Evolutionary conservation across 2,888 invertebrate genomes (phyloP), one percentile per base, ranked within the genome.

Genomic region (Archips crataeganus): DNA sequence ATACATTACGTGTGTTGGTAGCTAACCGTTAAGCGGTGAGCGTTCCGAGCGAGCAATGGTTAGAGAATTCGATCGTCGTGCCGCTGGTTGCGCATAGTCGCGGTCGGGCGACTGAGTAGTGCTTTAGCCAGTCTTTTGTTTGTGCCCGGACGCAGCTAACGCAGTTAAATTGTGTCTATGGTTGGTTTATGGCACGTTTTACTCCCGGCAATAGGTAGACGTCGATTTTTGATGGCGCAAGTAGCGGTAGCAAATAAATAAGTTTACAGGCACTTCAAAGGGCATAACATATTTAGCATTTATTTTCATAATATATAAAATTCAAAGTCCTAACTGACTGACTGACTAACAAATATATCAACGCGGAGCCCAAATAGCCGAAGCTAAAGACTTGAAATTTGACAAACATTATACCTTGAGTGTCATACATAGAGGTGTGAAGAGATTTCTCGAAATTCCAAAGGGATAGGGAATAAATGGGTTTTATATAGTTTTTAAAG

Each of bases 61-160:
- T 2, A 9, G 9, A 23, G 15, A 10, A 54, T 23, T 54, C 5
- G 6, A 9, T 9, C 9, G 2, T 8, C 13, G 23, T 8, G 54
- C 15, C 54, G 54, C 8, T 23, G 54, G 8, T 15, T 9, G 54
- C 9, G 8, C 2, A 23, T 9, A 9, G 9, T 23, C 9, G 23
- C 23, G 9, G 54, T 9, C 8, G 9, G 23, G 15, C 36, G 9
- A n/a, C 51, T 51, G 34, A 34, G 45, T 63, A 47, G 49, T 60
- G 49, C 70, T 45, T 15, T 45, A 34, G 15, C 32, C 63, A 39
- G 71, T 15, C 61, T 61, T 67, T 72, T 72, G 71, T 72, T 71
- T 64, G 32, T 34, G 8, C 15, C 45, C 36, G 36, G 62, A n/a
- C 36, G 57, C 8, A 3, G 39, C 45, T 59, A 45, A 42, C 39